These are phyloP conservation scores for Benthosema pterotum DNA, from an alignment of 2,797 vertebrate genomes.

Conservation along the genomic window DNA sequence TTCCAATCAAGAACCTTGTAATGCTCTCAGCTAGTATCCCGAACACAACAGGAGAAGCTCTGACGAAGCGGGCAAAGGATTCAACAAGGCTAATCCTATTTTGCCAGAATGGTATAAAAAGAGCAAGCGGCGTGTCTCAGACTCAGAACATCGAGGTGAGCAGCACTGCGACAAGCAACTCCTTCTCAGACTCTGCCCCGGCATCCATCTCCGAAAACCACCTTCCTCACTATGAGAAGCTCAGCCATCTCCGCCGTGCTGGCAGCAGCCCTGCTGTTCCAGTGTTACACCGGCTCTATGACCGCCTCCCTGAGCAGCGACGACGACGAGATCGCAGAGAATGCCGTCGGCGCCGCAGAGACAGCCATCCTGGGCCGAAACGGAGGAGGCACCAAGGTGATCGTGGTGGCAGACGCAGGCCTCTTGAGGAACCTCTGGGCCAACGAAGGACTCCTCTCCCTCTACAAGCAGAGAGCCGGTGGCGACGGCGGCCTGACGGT, in stretches of 20 bases:
- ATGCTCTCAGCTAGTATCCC: conserved; percentile 55
- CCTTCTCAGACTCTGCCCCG: conserved; percentile 3
- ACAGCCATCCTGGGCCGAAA: conserved; percentile 8
- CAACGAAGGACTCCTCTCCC: conserved; percentile 52
- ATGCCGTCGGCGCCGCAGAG: conserved; percentile 27
- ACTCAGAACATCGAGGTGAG: conserved; percentile 41
- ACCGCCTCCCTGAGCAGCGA: conserved; percentile 61
- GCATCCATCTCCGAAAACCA: conserved; percentile 12
- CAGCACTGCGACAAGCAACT: conserved; percentile 24
- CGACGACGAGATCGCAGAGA: conserved; percentile 58
- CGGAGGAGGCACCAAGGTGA: conserved; percentile 56
- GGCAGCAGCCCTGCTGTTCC: conserved; percentile 62
- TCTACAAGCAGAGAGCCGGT: conserved; percentile 61
- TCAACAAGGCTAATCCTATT: conserved; percentile 47
- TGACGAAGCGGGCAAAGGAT: conserved; percentile 23
- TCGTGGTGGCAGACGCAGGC: conserved; percentile 66
- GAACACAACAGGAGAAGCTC: conserved; percentile 38
- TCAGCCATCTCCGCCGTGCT: conserved; percentile 60
- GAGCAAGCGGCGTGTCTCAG: neutral
- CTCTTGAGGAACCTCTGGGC: conserved; percentile 68
- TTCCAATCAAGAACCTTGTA: conserved; percentile 38
- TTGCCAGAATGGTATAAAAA: conserved; percentile 70
- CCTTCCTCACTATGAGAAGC: conserved; percentile 69
- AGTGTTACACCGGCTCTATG: conserved; percentile 43
- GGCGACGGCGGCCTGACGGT: conserved; percentile 48